phyloP scores from a whole-genome alignment of 2,797 vertebrate genomes.

The Spea hammondii region DNA sequence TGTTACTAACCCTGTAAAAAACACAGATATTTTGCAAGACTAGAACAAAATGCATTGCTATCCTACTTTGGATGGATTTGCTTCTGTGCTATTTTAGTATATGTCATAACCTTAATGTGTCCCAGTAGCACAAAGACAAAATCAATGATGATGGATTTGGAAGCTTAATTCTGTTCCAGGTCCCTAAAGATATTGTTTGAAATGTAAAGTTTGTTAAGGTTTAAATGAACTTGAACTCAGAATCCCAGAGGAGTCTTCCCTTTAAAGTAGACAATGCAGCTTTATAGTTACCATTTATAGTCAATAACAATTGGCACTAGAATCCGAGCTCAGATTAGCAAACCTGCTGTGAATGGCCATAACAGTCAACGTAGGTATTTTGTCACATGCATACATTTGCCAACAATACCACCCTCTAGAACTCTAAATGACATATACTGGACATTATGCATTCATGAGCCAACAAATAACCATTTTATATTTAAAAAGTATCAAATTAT shows the following conservation, averaged over 20 bases:
- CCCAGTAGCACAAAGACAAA: conserved; percentile 67
- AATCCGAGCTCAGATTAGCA: conserved; percentile 23
- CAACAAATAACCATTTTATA: too few species aligned
- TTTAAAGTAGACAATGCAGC: conserved; percentile 66
- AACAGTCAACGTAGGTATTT: conserved; percentile 22
- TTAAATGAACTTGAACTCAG: conserved; percentile 74
- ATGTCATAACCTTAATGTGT: conserved; percentile 67
- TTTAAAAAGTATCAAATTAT: too few species aligned
- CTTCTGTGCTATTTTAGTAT: conserved; percentile 53
- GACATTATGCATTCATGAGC: too few species aligned
- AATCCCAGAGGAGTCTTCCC: conserved; percentile 64
- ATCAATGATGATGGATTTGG: conserved; percentile 81
- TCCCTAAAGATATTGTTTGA: conserved; percentile 74
- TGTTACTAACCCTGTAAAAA: too few species aligned
- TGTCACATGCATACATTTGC: conserved; percentile 10
- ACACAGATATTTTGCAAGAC: too few species aligned
- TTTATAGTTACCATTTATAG: conserved; percentile 56
- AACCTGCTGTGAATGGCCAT: conserved; percentile 29
- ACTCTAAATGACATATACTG: too few species aligned
- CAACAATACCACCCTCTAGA: background rate
- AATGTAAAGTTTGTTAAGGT: conserved; percentile 74
- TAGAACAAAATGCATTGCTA: too few species aligned
- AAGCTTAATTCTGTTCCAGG: conserved; percentile 76
- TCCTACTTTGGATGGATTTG: conserved; percentile 6
- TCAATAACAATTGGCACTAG: conserved; percentile 27